phyloP scores from a whole-genome alignment of 1,140 invertebrate species.

The Solenopsis invicta region DNA sequence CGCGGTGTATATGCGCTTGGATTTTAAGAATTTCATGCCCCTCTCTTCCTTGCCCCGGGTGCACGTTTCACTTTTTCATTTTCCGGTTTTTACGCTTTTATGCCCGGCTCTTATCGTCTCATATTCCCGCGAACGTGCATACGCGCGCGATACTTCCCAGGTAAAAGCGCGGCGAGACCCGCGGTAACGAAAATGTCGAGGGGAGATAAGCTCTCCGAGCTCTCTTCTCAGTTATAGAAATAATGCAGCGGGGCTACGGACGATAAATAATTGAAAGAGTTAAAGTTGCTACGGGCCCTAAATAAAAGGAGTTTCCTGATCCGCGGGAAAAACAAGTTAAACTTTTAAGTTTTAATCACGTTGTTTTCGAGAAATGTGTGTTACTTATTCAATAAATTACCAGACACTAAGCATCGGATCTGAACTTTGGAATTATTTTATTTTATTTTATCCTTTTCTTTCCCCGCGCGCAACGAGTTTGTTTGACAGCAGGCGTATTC shows the following conservation, averaged over 20 bases:
- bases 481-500: background rate
- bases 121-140: slow-evolving; percentile 24
- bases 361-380: background rate
- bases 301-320: no score
- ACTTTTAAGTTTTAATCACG: background rate
- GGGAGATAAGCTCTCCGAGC: background rate
- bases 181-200: background rate
- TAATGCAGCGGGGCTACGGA: background rate
- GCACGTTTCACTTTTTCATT: slow-evolving; percentile 34
- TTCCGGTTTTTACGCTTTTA: slow-evolving; percentile 22
- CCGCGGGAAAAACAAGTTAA: background rate
- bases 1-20: background rate
- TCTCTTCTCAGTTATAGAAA: slow-evolving; percentile 13
- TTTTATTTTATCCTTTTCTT: background rate
- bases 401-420: background rate
- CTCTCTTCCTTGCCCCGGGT: background rate
- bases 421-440: slow-evolving; percentile 7
- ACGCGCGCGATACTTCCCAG: slow-evolving; percentile 24
- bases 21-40: slow-evolving; percentile 32
- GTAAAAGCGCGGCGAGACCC: background rate
- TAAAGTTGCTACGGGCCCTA: background rate
- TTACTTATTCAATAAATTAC: background rate
- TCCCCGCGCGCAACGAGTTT: background rate
- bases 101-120: slow-evolving; percentile 33
- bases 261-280: slow-evolving; percentile 6